Conservation (phyloP, 1,140 invertebrate genomes). For the Planococcus citri region DNA sequence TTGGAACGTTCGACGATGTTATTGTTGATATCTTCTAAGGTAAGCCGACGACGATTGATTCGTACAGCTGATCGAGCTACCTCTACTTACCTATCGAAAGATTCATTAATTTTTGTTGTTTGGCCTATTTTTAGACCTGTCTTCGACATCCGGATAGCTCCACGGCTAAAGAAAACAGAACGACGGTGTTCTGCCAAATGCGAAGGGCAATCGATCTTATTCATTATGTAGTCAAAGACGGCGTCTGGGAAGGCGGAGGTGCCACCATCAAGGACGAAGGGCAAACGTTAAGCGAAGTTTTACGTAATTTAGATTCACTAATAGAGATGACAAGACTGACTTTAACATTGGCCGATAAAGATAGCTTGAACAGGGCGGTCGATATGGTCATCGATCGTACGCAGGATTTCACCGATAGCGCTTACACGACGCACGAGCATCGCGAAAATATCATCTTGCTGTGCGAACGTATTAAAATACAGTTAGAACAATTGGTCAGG, state of each 20-base stretch:
- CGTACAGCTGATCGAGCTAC: slow-evolving; percentile 32
- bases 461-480: slow-evolving; percentile 73
- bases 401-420: slow-evolving; percentile 98
- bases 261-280: slow-evolving; percentile 39
- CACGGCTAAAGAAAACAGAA: slow-evolving; percentile 83
- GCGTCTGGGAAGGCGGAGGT: slow-evolving; percentile 45
- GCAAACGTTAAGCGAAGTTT: slow-evolving; percentile 57
- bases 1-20: slow-evolving; percentile 96
- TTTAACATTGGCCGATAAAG: slow-evolving; percentile 31
- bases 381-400: slow-evolving; percentile 87
- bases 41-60: slow-evolving; percentile 32
- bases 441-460: slow-evolving; percentile 84
- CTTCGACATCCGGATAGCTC: slow-evolving; percentile 88
- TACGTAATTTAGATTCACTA: slow-evolving; percentile 70
- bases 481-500: slow-evolving; percentile 73
- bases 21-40: slow-evolving; percentile 91
- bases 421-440: slow-evolving; percentile 94
- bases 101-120: slow-evolving; percentile 4
- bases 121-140: slow-evolving; percentile 47
- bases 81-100: slow-evolving; percentile 53
- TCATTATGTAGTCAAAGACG: slow-evolving; percentile 92
- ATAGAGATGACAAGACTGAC: slow-evolving; percentile 57
- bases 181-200: slow-evolving; percentile 97
- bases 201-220: slow-evolving; percentile 92
- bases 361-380: slow-evolving; percentile 66